Percentiles rank a stretch among this genome's conserved stretches.
These are phyloP conservation scores for Aradus depressus DNA, from an alignment of 2,888 invertebrate genomes.

Conservation along the genomic window DNA sequence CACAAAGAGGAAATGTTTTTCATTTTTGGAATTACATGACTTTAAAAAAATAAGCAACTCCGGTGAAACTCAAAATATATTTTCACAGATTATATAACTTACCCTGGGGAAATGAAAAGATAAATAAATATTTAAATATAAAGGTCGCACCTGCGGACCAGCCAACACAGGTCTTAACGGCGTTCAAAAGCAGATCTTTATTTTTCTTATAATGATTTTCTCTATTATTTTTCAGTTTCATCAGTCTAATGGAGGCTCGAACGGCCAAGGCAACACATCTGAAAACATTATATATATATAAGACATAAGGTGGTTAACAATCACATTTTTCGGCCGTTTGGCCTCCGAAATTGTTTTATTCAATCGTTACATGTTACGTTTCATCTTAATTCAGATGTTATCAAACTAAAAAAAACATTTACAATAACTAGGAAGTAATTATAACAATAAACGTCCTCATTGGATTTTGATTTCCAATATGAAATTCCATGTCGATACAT, in stretches of 20 bases:
- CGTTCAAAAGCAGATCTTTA: not conserved
- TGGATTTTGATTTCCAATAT: too few relatives aligned
- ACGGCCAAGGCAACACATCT: slow-evolving; percentile 47
- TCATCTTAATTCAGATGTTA: too few relatives aligned
- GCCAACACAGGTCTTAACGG: not conserved
- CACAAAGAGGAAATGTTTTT: too few relatives aligned
- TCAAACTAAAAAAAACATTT: too few relatives aligned
- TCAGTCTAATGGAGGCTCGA: slow-evolving; percentile 52
- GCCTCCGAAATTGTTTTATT: too few relatives aligned
- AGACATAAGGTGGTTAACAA: too few relatives aligned
- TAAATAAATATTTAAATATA: not conserved
- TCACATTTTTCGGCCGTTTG: too few relatives aligned
- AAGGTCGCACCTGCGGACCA: slow-evolving; percentile 10
- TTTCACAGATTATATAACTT: not conserved
- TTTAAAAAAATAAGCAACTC: not conserved
- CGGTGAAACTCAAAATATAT: not conserved
- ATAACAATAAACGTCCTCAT: too few relatives aligned
- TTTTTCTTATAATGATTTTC: slow-evolving; percentile 6
- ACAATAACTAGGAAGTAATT: too few relatives aligned
- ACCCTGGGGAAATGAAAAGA: not conserved
- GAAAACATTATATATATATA: slow-evolving; percentile 31
- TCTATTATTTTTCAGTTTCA: slow-evolving; percentile 44
- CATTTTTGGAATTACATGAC: not conserved
- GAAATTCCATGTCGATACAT: too few relatives aligned
- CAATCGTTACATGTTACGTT: too few relatives aligned